Base-by-base conservation (phyloP, 2,113 vertebrate species). In the Piliocolobus tephrosceles region DNA sequence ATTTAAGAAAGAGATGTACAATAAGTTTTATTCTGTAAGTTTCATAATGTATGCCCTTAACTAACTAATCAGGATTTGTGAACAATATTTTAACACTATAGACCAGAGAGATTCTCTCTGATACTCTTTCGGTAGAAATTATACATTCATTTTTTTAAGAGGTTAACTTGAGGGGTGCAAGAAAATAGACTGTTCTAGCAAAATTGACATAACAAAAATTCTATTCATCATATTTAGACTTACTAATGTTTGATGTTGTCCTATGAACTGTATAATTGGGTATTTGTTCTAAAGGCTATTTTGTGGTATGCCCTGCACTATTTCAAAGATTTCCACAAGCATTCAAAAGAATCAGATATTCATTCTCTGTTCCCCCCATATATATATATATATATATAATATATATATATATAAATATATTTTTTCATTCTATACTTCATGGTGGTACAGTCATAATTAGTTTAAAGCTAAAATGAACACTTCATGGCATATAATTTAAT, bases 151-250 rank as follows among this genome's bases (percentile, higher is more conserved):
- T 57, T 88, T 64, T 95, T 68, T 45, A 95, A 95, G 91, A 94
- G 78, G 55, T 83, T 91, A 91, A 83, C 32, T 84, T 75, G 78
- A 96, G n/a, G 64, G 85, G 81, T 78, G 38, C 94, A 95, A 98
- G 95, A 95, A 96, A 97, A 93, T 93, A 96, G 66, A 93, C 70
- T 70, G 78, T 64, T 96, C 91, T 89, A 97, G 87, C 93, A 96
- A 96, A 97, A 96, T 55, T 86, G 90, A 84, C 43, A 80, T 70
- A 98, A 86, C 90, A 80, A 91, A 97, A 96, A 85, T 95, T 94
- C 17, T 81, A 94, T 88, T 94, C 96, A 81, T 86, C 55, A 13
- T 95, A 55, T 61, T 73, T 79, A 1, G 3, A 93, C 0, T 93
- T 88, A 88, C 14, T 0, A 57, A 55, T 43, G 20, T 58, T 91